These are phyloP conservation scores for Vespertilio murinus DNA, from an alignment of 2,797 vertebrate species.

Conservation along the genomic window DNA sequence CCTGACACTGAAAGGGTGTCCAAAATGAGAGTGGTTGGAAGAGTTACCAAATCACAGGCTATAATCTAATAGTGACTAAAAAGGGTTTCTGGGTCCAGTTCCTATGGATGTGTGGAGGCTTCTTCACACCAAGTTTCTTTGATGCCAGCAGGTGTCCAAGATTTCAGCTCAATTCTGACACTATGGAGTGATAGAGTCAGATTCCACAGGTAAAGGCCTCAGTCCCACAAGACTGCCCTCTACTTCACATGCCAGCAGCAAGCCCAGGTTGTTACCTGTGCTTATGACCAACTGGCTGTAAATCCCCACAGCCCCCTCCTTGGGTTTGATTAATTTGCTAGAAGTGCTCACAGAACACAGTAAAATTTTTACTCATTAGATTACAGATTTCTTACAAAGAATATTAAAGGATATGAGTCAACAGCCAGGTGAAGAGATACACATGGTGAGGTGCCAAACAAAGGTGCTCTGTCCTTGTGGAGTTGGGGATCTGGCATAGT, in stretches of 20 bases:
- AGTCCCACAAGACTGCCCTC: not conserved
- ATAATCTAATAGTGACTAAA: not conserved
- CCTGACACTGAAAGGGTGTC: not conserved
- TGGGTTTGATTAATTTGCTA: not conserved
- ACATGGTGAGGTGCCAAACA: not conserved
- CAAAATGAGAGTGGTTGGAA: not conserved
- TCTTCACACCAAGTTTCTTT: not conserved
- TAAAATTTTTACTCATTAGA: not conserved
- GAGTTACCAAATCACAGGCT: not conserved
- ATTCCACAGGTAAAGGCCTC: not conserved
- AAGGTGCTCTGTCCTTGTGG: not conserved
- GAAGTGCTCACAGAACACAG: not conserved
- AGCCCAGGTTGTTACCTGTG: not conserved
- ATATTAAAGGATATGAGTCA: not conserved
- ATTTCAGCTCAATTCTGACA: not conserved
- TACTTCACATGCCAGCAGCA: not conserved
- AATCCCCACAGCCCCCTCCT: not conserved
- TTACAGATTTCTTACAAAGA: not conserved
- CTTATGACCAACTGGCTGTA: not conserved
- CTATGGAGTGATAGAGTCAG: not conserved
- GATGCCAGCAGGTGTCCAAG: not conserved
- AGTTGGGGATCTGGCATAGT: not conserved
- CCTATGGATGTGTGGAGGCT: not conserved
- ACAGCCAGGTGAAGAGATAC: not conserved
- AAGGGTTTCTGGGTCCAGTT: not conserved